Base-by-base conservation (phyloP, 2,113 vertebrate species). In the Corydoras maculifer region DNA sequence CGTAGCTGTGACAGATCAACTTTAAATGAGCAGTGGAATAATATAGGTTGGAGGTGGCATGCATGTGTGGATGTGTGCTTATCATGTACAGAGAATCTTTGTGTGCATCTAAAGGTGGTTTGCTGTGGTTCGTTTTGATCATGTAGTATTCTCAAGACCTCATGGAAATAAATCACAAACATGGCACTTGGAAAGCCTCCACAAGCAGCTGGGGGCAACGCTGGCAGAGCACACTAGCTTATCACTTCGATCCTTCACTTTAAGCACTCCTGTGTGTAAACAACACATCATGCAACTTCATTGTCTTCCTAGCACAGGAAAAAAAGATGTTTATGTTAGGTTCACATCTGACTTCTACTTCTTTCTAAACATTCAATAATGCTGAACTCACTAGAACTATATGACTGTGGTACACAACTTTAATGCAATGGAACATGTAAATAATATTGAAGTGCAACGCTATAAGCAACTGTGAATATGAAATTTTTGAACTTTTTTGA, bases 191-290 rank as follows among this genome's bases (percentile, higher is more conserved):
- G 49, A 73, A 64, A 60, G 8, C 25, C 74, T 82, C 66, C 48
- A 58, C 31, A 61, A 53, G 57, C 18, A 14, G 66, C 66, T 60
- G 61, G 32, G 29, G 62, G 49, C 48, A 18, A 43, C 7, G 14
- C 62, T 51, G 15, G 10, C 53, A 65, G 18, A 62, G 13, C 35
- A 43, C 35, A 43, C 35, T 43, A 43, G 5, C 62, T 50, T 58
- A 75, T 69, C 71, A 59, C 57, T 50, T n/a, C 53, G 70, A 58
- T 75, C 77, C 75, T 75, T 67, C 62, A 71, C 63, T 69, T 58
- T 69, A 82, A 77, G 80, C 72, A 73, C 54, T 59, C 29, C 67
- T 31, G 66, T 72, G 69, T 65, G 70, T 61, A 78, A 43, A 43
- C 35, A 59, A 58, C n/a, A 32, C 11, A 49, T 60, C 64, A 62